A percentile compares a stretch with the other conserved stretches of the same genome.
Evolutionary conservation across 2,888 invertebrate genomes (phyloP).

Genomic region (Tanytarsus gracilentus): DNA sequence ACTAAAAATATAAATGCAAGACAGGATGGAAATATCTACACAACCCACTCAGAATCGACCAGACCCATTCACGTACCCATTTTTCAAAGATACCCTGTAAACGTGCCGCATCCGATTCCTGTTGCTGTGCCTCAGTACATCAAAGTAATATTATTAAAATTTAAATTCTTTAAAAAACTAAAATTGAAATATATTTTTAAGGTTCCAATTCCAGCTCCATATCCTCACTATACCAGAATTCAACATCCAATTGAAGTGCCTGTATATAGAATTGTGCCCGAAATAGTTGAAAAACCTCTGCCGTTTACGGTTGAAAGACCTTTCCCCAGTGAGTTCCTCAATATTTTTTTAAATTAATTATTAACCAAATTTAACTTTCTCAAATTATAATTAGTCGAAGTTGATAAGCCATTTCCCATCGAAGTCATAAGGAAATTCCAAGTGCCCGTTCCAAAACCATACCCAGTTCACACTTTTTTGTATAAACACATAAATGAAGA

Average conservation of each 20-base stretch:
- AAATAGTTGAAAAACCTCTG: constrained; percentile 62
- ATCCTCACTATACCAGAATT: constrained; percentile 48
- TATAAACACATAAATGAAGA: constrained; percentile 62
- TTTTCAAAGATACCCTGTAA: constrained; percentile 61
- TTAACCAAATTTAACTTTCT: background rate
- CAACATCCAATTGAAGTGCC: constrained; percentile 65
- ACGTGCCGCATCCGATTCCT: constrained; percentile 64
- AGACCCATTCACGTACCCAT: constrained; percentile 62
- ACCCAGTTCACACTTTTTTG: constrained; percentile 63
- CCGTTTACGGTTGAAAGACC: constrained; percentile 67
- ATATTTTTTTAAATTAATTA: background rate
- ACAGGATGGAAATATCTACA: constrained; percentile 37
- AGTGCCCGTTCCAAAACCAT: constrained; percentile 60
- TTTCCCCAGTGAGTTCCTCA: constrained; percentile 35
- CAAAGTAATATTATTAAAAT: background rate
- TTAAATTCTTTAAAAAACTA: background rate
- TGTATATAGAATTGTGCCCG: constrained; percentile 62
- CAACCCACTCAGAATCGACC: constrained; percentile 57
- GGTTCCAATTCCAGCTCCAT: constrained; percentile 65
- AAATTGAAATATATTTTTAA: constrained; percentile 45
- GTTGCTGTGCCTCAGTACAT: constrained; percentile 55
- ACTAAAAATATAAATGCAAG: background rate
- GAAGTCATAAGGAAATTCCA: constrained; percentile 66
- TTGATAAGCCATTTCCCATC: constrained; percentile 66
- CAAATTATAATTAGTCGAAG: constrained; percentile 45